Base-by-base conservation (phyloP, 1,140 invertebrate species). In the Manduca sexta region DNA sequence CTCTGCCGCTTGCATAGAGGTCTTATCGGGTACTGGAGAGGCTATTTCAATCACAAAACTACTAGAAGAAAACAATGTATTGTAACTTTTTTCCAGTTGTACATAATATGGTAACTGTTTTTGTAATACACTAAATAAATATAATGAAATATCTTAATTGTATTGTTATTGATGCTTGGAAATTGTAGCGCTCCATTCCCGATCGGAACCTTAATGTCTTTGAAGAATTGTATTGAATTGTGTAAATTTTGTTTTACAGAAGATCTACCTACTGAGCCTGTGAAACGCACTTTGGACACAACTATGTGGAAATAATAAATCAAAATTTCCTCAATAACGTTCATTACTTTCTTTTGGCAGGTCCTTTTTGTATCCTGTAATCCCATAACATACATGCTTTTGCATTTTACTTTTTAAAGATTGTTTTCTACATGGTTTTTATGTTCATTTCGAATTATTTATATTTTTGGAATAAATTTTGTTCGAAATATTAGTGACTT, bases 1-100 rank as follows among this genome's bases (percentile, higher is more conserved):
- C 81, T 83, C 69, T 83, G 80, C 76, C 69, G 77, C 85, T 80
- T 90, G 86, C 81, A 88, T 83, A 92, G 88, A 88, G 88, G 89
- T 89, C 89, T 91, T 87, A 90, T 92, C 88, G 91, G 91, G 80
- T 90, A 89, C 88, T 92, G 91, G 91, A 92, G 88, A 87, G 91
- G 91, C 83, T 92, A 89, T 90, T 92, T 92, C 88, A 92, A 91
- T 90, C 88, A 90, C 86, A 92, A 92, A 88, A 88, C 88, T 84
- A 89, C 88, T 86, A 89, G 91, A 86, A 88, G 90, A 82, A 90
- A 90, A 86, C 69, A 77, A 62, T 84, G 80, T 85, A 85, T 83
- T 86, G 79, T 83, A 78, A 62, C 67, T 64, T 77, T 78, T n/a
- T 83, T 82, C 74, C 74, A 80, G 66, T 79, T 85, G 80, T 85